A percentile compares a stretch with the other conserved stretches of the same genome.
phyloP scores from a whole-genome alignment of 1,140 invertebrate genomes.

The Archivesica marissinica region DNA sequence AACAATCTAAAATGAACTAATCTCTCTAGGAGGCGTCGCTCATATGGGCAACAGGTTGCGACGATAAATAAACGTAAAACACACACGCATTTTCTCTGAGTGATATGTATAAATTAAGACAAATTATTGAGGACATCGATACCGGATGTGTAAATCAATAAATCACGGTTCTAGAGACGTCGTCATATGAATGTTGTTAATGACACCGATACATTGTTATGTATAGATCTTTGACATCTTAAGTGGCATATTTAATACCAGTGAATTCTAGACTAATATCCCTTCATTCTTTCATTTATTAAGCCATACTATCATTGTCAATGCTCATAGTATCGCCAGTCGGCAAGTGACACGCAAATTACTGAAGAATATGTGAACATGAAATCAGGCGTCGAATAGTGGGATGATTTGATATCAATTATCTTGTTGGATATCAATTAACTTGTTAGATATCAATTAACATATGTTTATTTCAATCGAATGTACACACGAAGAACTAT shows the following conservation, averaged over 20 bases:
- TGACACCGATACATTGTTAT: slow-evolving; percentile 33
- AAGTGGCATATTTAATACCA: slow-evolving; percentile 43
- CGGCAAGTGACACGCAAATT: slow-evolving; percentile 56
- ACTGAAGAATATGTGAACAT: slow-evolving; percentile 49
- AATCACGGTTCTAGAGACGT: slow-evolving; percentile 27
- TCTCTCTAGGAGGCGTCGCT: no score
- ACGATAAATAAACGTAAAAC: no score
- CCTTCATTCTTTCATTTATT: slow-evolving; percentile 54
- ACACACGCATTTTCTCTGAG: no score
- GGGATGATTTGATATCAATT: slow-evolving; percentile 53
- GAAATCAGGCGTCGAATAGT: slow-evolving; percentile 37
- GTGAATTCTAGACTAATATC: slow-evolving; percentile 29
- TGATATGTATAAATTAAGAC: slow-evolving; percentile 1
- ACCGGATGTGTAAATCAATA: slow-evolving; percentile 17
- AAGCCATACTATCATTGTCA: slow-evolving; percentile 51
- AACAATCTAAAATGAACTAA: no score
- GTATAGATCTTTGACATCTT: slow-evolving; percentile 50
- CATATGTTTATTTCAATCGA: slow-evolving; percentile 16
- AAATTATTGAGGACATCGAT: slow-evolving; percentile 17
- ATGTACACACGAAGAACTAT: slow-evolving; percentile 4
- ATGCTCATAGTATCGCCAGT: slow-evolving; percentile 32
- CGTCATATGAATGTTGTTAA: not conserved
- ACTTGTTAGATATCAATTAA: slow-evolving; percentile 63
- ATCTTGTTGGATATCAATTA: slow-evolving; percentile 63
- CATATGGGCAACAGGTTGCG: no score